phyloP scores from a whole-genome alignment of 2,888 invertebrate genomes.

The Chrysotoxum bicinctum region DNA sequence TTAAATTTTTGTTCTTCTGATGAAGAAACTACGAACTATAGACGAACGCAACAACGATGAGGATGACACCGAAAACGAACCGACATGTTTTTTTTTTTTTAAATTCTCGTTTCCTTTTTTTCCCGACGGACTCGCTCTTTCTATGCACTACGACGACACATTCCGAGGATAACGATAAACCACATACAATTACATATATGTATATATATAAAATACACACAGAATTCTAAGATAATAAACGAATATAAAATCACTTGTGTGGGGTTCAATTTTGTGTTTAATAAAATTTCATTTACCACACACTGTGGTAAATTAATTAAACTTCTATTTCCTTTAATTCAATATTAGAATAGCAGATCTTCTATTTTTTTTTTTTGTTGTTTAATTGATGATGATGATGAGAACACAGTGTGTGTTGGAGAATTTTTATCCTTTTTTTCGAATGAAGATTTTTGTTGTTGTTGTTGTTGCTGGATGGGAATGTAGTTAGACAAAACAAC shows the following conservation, averaged over 20 bases:
- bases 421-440: constrained; percentile 55
- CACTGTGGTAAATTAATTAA: constrained; percentile 14
- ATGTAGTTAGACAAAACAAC: constrained; percentile 48
- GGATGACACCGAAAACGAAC: constrained; percentile 68
- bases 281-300: constrained; percentile 27
- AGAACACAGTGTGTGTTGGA: constrained; percentile 20
- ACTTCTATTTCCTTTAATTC: constrained; percentile 14
- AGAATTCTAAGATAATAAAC: constrained; percentile 13
- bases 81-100: constrained; percentile 63
- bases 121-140: constrained; percentile 57
- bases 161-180: constrained; percentile 67
- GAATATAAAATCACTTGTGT: constrained; percentile 36
- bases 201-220: constrained; percentile 15
- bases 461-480: constrained; percentile 38
- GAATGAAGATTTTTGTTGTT: constrained; percentile 37
- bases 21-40: constrained; percentile 32
- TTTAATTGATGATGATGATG: constrained; percentile 37
- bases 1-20: background rate
- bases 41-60: constrained; percentile 63
- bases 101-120: constrained; percentile 28
- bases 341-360: constrained; percentile 22
- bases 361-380: constrained; percentile 1
- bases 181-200: constrained; percentile 1
- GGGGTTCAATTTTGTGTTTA: constrained; percentile 11
- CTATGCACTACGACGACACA: constrained; percentile 58